Conservation (phyloP, 2,113 vertebrate genomes). For the Fregata magnificens region DNA sequence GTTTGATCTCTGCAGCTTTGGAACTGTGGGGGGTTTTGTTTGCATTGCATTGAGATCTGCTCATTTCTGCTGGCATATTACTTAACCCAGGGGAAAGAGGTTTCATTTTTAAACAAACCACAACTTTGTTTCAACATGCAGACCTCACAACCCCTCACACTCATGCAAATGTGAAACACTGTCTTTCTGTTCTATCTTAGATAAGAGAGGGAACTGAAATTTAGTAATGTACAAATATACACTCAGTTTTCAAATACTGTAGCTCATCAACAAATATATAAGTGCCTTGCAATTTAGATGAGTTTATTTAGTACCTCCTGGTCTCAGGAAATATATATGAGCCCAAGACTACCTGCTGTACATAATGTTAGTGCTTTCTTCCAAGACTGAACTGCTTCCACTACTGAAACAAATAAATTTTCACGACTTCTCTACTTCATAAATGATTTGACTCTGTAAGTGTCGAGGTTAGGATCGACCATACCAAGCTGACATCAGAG, state of each 20-base stretch:
- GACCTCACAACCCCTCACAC: neutral
- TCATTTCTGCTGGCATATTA: neutral
- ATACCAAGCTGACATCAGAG: neutral
- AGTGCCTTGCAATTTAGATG: neutral
- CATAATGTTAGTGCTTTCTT: neutral
- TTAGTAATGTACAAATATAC: neutral
- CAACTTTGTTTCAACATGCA: neutral
- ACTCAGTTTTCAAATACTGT: neutral
- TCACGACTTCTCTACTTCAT: neutral
- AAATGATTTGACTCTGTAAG: neutral
- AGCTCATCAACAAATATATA: neutral
- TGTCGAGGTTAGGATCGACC: neutral
- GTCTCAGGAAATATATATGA: neutral
- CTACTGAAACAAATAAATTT: neutral
- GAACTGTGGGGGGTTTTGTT: fast-evolving
- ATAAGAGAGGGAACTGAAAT: neutral
- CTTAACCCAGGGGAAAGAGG: neutral
- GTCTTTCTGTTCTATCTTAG: neutral
- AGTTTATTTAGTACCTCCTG: neutral
- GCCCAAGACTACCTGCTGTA: neutral
- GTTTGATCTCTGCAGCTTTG: neutral
- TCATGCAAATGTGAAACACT: neutral
- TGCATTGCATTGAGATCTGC: neutral
- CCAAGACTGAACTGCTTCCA: no score
- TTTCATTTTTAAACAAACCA: constrained; percentile 14